A percentile compares a stretch with the other conserved stretches of the same genome.
Evolutionary conservation across 2,888 invertebrate genomes (phyloP).

Genomic region (Drosophila aldrichi): DNA sequence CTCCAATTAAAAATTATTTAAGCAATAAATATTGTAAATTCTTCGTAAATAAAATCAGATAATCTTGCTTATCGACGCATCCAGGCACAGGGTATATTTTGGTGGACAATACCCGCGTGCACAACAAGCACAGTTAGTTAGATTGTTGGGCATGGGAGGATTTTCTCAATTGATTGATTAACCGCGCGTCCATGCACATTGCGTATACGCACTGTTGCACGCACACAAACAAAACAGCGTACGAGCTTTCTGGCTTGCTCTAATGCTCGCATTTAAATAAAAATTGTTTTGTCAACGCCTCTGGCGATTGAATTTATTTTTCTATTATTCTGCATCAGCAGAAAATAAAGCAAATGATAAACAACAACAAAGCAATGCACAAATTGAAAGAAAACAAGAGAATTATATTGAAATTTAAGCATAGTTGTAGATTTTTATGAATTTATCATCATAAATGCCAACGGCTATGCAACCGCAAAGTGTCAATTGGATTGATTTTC

Average conservation of each 20-base stretch:
- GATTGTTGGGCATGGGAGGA: conserved; percentile 23
- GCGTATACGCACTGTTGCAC: conserved; percentile 60
- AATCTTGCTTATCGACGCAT: neutral
- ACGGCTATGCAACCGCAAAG: conserved; percentile 10
- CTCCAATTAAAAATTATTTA: neutral
- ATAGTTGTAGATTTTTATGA: conserved; percentile 4
- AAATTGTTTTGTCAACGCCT: conserved; percentile 19
- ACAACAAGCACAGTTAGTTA: neutral
- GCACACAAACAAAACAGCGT: neutral
- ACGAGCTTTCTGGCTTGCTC: neutral
- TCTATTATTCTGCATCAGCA: neutral
- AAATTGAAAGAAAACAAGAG: neutral
- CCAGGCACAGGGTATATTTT: neutral
- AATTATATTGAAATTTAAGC: conserved; percentile 27
- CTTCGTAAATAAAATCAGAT: neutral
- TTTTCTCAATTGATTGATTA: conserved; percentile 61
- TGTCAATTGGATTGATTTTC: conserved; percentile 20
- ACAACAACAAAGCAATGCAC: conserved; percentile 1
- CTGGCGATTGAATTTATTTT: conserved; percentile 33
- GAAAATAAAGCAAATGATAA: neutral
- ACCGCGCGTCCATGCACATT: conserved; percentile 29
- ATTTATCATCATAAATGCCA: conserved; percentile 14
- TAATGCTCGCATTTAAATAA: conserved; percentile 10
- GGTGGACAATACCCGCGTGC: neutral
- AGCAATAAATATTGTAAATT: neutral